Percentiles rank a stretch among this genome's conserved stretches.
Evolutionary conservation across 2,888 invertebrate species (phyloP).

Genomic region (Xestia c-nigrum): DNA sequence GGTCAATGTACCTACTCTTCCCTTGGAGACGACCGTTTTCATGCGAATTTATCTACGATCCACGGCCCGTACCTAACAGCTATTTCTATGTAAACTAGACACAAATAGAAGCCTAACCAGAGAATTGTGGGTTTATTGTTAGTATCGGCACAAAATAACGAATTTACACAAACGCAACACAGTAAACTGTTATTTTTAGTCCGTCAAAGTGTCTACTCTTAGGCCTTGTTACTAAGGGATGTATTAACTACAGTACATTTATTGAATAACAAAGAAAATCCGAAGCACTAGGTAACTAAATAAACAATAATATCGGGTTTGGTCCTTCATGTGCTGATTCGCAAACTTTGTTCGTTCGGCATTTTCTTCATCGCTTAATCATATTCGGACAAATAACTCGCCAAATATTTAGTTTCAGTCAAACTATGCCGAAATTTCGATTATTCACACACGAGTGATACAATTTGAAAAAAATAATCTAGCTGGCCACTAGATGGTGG

Average conservation of each 20-base stretch:
- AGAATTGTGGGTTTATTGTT: not conserved
- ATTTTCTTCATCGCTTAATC: not conserved
- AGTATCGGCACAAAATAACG: constrained; percentile 2
- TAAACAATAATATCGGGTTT: not conserved
- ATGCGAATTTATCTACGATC: not conserved
- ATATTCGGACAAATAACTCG: not conserved
- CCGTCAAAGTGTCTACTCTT: not conserved
- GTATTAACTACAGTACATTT: not conserved
- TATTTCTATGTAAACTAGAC: constrained; percentile 9
- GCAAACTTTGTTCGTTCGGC: not conserved
- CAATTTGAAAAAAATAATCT: too few species aligned
- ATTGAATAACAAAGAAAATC: not conserved
- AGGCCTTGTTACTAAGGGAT: not conserved
- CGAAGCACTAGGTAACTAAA: not conserved
- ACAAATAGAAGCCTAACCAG: not conserved
- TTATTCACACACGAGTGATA: too few species aligned
- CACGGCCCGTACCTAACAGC: not conserved
- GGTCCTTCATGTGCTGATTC: not conserved
- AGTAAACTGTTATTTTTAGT: not conserved
- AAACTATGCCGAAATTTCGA: not conserved
- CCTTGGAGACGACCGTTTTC: not conserved
- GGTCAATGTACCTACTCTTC: not conserved
- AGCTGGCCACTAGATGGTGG: too few species aligned
- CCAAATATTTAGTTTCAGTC: not conserved
- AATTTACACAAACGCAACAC: constrained; percentile 3